These are phyloP conservation scores for Crossocerus cetratus DNA, from an alignment of 2,888 invertebrate species.

Conservation along the genomic window DNA sequence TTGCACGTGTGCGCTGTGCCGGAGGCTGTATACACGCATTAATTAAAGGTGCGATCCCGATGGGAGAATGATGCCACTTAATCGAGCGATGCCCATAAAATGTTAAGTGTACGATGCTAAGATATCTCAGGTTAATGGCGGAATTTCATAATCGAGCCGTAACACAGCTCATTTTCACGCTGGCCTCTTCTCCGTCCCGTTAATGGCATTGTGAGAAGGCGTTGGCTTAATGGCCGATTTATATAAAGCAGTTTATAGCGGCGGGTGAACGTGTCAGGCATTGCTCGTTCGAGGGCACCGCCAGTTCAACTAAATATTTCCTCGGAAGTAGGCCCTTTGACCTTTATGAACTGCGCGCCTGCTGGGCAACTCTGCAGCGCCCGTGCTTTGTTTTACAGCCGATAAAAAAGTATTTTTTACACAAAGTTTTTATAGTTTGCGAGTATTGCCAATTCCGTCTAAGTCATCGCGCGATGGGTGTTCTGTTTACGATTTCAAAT, in stretches of 20 bases:
- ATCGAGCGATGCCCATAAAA: too few species aligned
- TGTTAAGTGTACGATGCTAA: too few species aligned
- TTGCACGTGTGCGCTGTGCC: too few species aligned
- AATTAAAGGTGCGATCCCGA: too few species aligned
- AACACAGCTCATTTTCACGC: too few species aligned
- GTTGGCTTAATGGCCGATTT: background rate
- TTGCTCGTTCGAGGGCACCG: slow-evolving; percentile 3
- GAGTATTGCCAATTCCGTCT: slow-evolving; percentile 13
- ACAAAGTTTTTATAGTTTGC: slow-evolving; percentile 32
- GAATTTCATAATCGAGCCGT: too few species aligned
- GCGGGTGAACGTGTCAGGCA: slow-evolving; percentile 4
- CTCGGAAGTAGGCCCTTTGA: slow-evolving; percentile 4
- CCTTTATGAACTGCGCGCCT: slow-evolving; percentile 25
- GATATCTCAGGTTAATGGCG: too few species aligned
- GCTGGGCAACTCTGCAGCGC: slow-evolving; percentile 16
- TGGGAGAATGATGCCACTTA: too few species aligned
- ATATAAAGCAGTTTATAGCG: background rate
- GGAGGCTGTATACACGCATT: too few species aligned
- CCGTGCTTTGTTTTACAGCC: slow-evolving; percentile 29
- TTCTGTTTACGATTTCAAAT: slow-evolving; percentile 27
- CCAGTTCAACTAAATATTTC: slow-evolving; percentile 22
- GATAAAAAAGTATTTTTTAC: slow-evolving; percentile 41
- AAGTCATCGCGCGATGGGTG: background rate
- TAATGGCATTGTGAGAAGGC: background rate
- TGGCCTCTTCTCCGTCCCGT: background rate